Evolutionary conservation across 2,888 invertebrate species (phyloP), one percentile per base, ranked within the genome.

Genomic region (Seira ritae): DNA sequence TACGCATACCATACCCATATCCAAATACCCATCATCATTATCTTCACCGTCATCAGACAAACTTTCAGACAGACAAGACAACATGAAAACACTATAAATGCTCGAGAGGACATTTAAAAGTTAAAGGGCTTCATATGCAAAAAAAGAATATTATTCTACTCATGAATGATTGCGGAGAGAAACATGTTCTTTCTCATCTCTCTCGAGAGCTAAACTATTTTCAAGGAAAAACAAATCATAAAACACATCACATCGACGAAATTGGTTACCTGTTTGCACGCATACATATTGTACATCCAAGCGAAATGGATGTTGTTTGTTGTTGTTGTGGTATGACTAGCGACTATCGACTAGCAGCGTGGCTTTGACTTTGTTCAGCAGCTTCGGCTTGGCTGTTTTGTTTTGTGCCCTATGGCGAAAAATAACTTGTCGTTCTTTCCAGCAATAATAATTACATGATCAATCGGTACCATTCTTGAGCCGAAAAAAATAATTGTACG

Each of bases 221-320:
- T 80, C 80, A 80, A 80, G 80, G 80, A 80, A 80, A 80, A 79
- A 72, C 67, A 79, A 79, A 79, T 73, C 72, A 79, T 79, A 79
- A 79, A 80, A 62, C 19, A 60, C 37, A 66, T 37, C 22, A 74
- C 23, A n/a, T 55, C 55, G 12, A 55, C 55, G 12, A 55, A 17
- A 55, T 55, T 55, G 17, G 6, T 55, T 17, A 55, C 55, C 55
- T 55, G 55, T 15, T 12, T 55, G 55, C 55, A 17, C 12, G 17
- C 55, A 55, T 17, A 42, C 55, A 17, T 31, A 31, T n/a, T n/a
- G 31, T 31, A 31, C 31, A 55, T 12, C 15, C 17, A 55, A 12
- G 6, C 12, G 42, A 12, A 42, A 42, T 55, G 55, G 8, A 4
- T 31, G 8, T 31, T 2, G 31, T 4, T 31, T 31, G 31, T 31